Conservation (phyloP, 64 coral and sea anemone genomes). For the Porites lutea region DNA sequence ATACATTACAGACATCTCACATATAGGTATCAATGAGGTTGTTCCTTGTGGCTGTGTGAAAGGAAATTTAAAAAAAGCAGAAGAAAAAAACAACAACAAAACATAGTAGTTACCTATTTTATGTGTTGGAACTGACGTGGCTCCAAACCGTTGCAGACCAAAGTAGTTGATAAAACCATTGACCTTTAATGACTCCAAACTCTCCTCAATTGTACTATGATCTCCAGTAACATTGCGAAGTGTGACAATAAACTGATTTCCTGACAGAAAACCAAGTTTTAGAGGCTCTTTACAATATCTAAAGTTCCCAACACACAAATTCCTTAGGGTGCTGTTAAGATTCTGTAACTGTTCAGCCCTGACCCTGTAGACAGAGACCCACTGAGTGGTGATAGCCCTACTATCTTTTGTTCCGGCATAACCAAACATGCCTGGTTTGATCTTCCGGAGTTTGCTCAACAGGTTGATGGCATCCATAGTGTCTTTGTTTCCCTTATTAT, state of each 20-base stretch:
- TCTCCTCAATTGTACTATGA: conserved; percentile 53
- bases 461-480: conserved; percentile 98
- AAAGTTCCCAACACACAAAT: conserved; percentile 88
- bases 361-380: conserved; percentile 78
- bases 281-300: conserved; percentile 76
- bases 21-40: too few relatives aligned
- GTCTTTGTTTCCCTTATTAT: conserved; percentile 98
- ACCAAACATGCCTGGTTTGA: conserved; percentile 77
- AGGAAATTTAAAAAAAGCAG: too few relatives aligned
- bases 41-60: too few relatives aligned
- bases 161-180: conserved; percentile 97
- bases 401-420: conserved; percentile 98
- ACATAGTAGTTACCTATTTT: conserved; percentile 69
- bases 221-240: conserved; percentile 74
- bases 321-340: conserved; percentile 75
- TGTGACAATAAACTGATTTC: conserved; percentile 89
- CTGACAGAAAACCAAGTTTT: conserved; percentile 83
- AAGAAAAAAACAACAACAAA: conserved; percentile 3
- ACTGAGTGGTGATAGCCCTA: conserved; percentile 81
- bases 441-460: conserved; percentile 82
- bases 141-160: conserved; percentile 96
- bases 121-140: conserved; percentile 88
- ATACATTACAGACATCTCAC: too few relatives aligned
- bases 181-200: conserved; percentile 79
- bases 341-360: conserved; percentile 64